Evolutionary conservation across 2,797 vertebrate genomes (phyloP), one percentile per base, ranked within the genome.

Genomic region (Oreochromis grahami): DNA sequence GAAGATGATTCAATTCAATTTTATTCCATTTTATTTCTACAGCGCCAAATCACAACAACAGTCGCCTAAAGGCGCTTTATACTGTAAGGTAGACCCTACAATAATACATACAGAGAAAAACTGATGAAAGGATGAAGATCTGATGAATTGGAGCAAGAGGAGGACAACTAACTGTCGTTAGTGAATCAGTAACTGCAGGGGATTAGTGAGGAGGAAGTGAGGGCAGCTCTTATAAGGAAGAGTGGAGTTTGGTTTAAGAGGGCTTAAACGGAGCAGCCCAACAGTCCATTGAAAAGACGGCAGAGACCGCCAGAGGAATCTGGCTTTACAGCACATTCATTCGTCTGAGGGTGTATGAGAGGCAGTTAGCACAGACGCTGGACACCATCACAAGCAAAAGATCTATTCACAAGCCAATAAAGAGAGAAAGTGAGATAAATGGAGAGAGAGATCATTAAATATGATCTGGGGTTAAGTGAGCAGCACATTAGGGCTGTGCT

Each of bases 391-490:
- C 36, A 12, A 80, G 77, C 70, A 91, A 86, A 90, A 84, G 80
- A 90, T 86, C 78, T 80, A 86, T 86, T 85, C 84, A 82, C 80
- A 78, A 84, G 41, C 50, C 76, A 7, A 50, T 80, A 84, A 58
- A 86, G 60, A 48, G 24, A 45, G 36, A 65, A 63, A 36, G 10
- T 19, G 38, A 78, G 77, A 14, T 19, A 34, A 48, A 84, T 58
- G 84, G 77, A 77, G 48, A 80, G 82, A 84, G 79, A 89, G 84
- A 93, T 93, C 91, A 91, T 91, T 91, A 94, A 94, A 94, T 94
- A 91, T 94, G 91, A 95, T 94, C 89, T 76, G 84, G 84, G 91
- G 90, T 95, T 95, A 95, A 96, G 93, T 94, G 94, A 93, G 91
- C 93, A 78, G 87, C 82, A 84, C 89, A 88, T 94, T 91, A 92